Evolutionary conservation across 1,140 invertebrate species (phyloP).

Genomic region (Cherax destructor): DNA sequence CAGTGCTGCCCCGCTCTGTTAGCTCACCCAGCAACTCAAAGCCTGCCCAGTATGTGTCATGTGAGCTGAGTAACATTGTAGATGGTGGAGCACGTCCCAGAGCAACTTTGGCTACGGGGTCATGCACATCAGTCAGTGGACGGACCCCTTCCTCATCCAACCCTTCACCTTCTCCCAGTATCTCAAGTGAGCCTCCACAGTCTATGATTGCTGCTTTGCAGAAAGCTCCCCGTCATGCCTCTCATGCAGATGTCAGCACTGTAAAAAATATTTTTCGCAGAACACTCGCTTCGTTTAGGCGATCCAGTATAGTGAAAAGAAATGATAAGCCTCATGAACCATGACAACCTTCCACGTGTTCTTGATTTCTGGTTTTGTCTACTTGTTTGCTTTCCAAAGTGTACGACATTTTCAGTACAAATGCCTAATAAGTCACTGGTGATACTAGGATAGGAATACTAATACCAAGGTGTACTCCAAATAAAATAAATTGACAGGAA

Average conservation of each 20-base stretch:
- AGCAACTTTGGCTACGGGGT: conserved; percentile 48
- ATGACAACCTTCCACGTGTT: conserved; percentile 45
- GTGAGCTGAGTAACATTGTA: conserved; percentile 63
- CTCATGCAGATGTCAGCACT: conserved; percentile 60
- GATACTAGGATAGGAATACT: conserved; percentile 60
- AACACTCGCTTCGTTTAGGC: conserved; percentile 58
- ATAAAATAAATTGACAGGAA: background rate
- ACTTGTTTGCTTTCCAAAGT: conserved; percentile 51
- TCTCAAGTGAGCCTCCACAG: conserved; percentile 61
- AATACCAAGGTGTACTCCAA: conserved; percentile 14
- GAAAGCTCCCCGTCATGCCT: conserved; percentile 58
- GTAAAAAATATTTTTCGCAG: conserved; percentile 64
- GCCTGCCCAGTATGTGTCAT: conserved; percentile 62
- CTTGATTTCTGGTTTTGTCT: conserved; percentile 25
- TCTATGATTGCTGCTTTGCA: conserved; percentile 61
- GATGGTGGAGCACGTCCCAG: conserved; percentile 62
- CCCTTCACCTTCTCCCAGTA: conserved; percentile 59
- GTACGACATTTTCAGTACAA: conserved; percentile 63
- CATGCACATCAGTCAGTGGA: conserved; percentile 55
- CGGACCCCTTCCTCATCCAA: conserved; percentile 55
- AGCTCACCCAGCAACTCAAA: conserved; percentile 48
- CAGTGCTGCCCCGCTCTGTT: conserved; percentile 53
- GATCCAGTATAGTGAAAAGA: conserved; percentile 60
- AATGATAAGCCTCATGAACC: conserved; percentile 62
- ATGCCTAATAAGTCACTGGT: conserved; percentile 65